Evolutionary conservation across 2,113 vertebrate species (phyloP).

Genomic region (Callospermophilus lateralis): DNA sequence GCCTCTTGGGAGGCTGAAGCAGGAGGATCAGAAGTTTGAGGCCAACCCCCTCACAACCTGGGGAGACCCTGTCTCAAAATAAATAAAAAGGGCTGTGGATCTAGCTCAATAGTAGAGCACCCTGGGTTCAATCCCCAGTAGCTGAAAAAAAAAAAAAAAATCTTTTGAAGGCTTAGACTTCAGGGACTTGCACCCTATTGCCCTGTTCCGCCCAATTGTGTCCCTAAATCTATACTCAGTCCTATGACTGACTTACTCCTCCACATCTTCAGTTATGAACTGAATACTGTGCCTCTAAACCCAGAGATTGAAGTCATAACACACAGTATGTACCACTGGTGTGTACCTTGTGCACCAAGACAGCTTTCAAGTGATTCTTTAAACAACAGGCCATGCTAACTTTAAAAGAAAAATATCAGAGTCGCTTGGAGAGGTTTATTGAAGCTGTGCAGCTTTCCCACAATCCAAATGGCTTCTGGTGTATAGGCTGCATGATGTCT

Average conservation of each 20-base stretch:
- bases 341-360: not conserved
- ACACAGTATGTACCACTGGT: too few relatives aligned
- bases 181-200: too few relatives aligned
- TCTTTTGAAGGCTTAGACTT: too few relatives aligned
- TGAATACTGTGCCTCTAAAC: too few relatives aligned
- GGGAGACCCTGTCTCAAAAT: not conserved
- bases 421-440: conserved; percentile 56
- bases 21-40: not conserved
- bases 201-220: too few relatives aligned
- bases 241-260: too few relatives aligned
- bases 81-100: too few relatives aligned
- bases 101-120: too few relatives aligned
- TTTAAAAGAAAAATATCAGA: not conserved
- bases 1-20: not conserved
- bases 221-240: too few relatives aligned
- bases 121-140: not conserved
- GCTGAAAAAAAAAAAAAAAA: too few relatives aligned
- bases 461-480: not conserved
- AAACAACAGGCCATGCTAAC: not conserved
- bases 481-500: not conserved
- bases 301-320: too few relatives aligned
- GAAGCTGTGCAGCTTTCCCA: not conserved
- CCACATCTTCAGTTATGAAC: too few relatives aligned
- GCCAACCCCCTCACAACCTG: not conserved
- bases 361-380: not conserved